Evolutionary conservation across 37 sponge, comb jelly and placozoan species (phyloP).

Genomic region (Oopsacas minuta): DNA sequence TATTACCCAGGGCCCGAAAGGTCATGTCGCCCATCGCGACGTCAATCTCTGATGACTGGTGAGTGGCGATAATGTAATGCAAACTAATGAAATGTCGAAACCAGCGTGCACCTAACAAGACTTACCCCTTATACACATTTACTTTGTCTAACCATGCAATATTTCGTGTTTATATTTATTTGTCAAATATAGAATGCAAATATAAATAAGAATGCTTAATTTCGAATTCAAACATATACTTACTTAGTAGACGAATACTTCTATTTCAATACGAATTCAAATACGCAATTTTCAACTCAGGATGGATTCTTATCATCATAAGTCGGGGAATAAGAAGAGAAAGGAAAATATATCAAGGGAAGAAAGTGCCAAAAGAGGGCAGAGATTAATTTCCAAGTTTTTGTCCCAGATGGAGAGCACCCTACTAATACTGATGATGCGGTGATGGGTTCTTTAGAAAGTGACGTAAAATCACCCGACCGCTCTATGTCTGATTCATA

Average conservation of each 20-base stretch:
- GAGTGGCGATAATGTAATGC: background rate
- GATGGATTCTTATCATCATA: conserved; percentile 18
- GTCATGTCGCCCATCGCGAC: background rate
- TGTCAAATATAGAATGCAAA: no score
- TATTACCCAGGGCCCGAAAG: conserved; percentile 9
- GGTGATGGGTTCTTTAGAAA: conserved; percentile 9
- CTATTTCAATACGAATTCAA: no score
- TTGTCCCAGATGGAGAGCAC: background rate
- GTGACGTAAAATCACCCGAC: no score
- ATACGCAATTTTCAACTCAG: no score
- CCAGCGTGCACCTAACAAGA: background rate
- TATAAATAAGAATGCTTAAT: no score
- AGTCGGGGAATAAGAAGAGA: conserved; percentile 19
- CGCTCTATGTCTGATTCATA: no score
- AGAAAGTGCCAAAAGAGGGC: conserved; percentile 18
- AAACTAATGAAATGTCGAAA: background rate
- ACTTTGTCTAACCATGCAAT: background rate
- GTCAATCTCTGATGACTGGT: background rate
- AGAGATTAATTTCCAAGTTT: background rate
- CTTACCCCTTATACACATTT: background rate
- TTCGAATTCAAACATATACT: no score
- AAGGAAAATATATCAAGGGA: background rate
- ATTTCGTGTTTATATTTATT: background rate
- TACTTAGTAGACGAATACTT: no score
- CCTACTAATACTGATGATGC: conserved; percentile 1